A percentile compares a stretch with the other conserved stretches of the same genome.
phyloP scores from a whole-genome alignment of 2,797 vertebrate genomes.

The Philypnodon macrostomus region DNA sequence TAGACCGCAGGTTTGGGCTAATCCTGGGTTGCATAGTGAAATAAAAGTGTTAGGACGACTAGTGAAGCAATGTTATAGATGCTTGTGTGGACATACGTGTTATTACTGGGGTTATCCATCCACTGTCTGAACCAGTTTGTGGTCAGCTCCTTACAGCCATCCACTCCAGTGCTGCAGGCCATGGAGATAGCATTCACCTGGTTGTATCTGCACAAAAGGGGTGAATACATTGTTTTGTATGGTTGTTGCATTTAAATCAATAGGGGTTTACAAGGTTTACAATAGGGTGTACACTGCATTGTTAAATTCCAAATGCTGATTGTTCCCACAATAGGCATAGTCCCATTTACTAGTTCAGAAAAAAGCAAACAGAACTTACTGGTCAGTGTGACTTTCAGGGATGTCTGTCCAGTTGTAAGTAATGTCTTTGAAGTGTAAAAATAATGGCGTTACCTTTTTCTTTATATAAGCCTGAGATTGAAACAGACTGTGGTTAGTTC shows the following conservation, averaged over 20 bases:
- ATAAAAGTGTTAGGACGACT: neutral
- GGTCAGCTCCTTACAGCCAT: constrained; percentile 64
- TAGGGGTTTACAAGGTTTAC: too few relatives aligned
- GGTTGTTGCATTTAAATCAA: too few relatives aligned
- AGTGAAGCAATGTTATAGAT: neutral
- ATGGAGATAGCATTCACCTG: constrained; percentile 80
- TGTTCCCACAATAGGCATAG: too few relatives aligned
- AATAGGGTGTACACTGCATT: too few relatives aligned
- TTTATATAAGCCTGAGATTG: constrained; percentile 77
- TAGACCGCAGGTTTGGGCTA: constrained; percentile 76
- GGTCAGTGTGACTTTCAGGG: constrained; percentile 73
- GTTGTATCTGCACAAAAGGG: constrained; percentile 75
- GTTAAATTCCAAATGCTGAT: too few relatives aligned
- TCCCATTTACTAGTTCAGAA: too few relatives aligned
- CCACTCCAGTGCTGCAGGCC: constrained; percentile 75
- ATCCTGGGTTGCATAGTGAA: constrained; percentile 70
- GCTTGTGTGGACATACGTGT: constrained; percentile 23
- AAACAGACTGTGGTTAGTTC: constrained; percentile 10
- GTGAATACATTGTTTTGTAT: neutral
- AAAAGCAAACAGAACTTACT: constrained; percentile 84
- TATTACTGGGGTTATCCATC: constrained; percentile 40
- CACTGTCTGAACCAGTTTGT: constrained; percentile 48
- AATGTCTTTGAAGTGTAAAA: constrained; percentile 40
- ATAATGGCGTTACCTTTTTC: constrained; percentile 82
- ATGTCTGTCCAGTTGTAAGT: constrained; percentile 56